Evolutionary conservation across 2,888 invertebrate genomes (phyloP), one percentile per base, ranked within the genome.

Genomic region (Boloria selene): DNA sequence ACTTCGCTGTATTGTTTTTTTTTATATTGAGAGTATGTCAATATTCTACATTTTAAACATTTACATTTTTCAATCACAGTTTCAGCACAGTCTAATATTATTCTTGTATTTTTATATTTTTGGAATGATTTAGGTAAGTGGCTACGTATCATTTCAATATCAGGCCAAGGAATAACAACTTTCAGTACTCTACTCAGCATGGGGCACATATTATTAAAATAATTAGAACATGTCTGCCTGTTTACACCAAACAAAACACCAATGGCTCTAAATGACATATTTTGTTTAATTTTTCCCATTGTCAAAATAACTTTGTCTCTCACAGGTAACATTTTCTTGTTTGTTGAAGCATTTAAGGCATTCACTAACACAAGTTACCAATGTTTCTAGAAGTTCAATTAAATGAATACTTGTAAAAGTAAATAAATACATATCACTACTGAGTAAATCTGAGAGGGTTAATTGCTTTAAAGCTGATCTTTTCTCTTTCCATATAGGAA

Each of bases 381-480:
- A 52, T 52, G 6, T 17, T 52, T 52, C 52, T 52, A 52, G 18
- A 52, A 52, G 52, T 52, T 52, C 52, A 18, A 22, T 22, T 22
- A 3, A 22, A 22, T 22, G 22, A 22, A 22, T 22, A 22, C 52
- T 22, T 18, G 52, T 52, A 52, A 52, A 52, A 52, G 52, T 52
- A 52, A 52, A 52, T 52, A 52, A 18, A 52, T 52, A 52, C 22
- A 52, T 52, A 52, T 52, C 52, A 52, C 52, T 52, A 17, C 22
- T 18, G 22, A 52, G 52, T 52, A 52, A 52, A 52, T 52, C 52
- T 52, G 52, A 52, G 52, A 52, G 52, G 18, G 52, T 52, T 52
- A 52, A 52, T 52, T 52, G 52, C 52, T 52, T 52, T 52, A 52
- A 52, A 52, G 52, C 52, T 52, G 52, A 52, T 52, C 52, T 52